Conservation (phyloP, 2,113 vertebrate genomes). For the Tenebrosternarchus preto region DNA sequence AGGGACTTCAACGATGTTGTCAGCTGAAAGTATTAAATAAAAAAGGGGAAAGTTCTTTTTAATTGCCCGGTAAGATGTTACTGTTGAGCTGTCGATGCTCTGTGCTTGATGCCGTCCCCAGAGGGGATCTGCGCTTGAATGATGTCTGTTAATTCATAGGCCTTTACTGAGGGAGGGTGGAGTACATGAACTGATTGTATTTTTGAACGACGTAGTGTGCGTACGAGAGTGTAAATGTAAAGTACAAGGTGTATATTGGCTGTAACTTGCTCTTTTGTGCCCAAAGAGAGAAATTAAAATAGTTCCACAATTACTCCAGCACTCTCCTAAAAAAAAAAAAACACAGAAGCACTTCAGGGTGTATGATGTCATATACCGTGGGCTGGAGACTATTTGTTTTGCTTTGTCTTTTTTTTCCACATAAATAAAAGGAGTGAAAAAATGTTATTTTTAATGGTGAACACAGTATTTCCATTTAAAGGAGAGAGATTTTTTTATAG, state of each 20-base stretch:
- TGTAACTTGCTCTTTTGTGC: constrained; percentile 14
- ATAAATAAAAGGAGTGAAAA: background rate
- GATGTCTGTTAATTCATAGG: constrained; percentile 27
- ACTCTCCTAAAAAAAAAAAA: background rate
- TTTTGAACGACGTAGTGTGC: constrained; percentile 38
- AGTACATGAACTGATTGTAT: constrained; percentile 29
- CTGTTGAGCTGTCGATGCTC: constrained; percentile 11
- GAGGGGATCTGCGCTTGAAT: constrained; percentile 13
- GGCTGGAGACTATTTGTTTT: constrained; percentile 8
- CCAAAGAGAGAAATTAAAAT: background rate
- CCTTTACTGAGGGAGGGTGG: constrained; percentile 26
- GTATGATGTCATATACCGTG: background rate
- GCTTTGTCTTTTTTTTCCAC: background rate
- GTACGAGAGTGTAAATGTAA: constrained; percentile 32
- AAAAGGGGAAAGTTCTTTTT: background rate
- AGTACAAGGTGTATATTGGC: constrained; percentile 29
- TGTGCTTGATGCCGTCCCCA: constrained; percentile 13
- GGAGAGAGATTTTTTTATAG: constrained; percentile 1
- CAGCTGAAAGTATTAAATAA: background rate
- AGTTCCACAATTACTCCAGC: background rate
- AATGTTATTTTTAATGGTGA: constrained; percentile 17
- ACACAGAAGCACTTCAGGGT: constrained; percentile 11
- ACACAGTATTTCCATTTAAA: constrained; percentile 26
- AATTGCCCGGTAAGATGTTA: constrained; percentile 27
- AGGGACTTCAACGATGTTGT: background rate